Conservation (phyloP, 2,888 invertebrate species). For the Omphaloscelis lunosa region DNA sequence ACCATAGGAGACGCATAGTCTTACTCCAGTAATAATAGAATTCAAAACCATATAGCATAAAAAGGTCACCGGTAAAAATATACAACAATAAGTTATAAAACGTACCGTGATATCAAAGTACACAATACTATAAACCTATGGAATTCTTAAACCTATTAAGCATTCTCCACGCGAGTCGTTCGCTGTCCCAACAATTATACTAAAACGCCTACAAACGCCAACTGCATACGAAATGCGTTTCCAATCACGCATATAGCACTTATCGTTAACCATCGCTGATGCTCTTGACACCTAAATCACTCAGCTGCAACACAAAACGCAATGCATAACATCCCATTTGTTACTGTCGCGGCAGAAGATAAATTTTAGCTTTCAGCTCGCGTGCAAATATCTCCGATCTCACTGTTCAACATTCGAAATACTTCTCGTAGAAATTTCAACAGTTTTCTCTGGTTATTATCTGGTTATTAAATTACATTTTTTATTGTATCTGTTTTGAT, state of each 20-base stretch:
- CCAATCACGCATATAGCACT: slow-evolving; percentile 40
- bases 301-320: slow-evolving; percentile 53
- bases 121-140: slow-evolving; percentile 54
- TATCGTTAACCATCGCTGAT: slow-evolving; percentile 57
- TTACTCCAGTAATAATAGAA: slow-evolving; percentile 15
- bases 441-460: slow-evolving; percentile 54
- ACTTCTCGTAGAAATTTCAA: slow-evolving; percentile 61
- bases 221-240: slow-evolving; percentile 61
- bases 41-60: slow-evolving; percentile 20
- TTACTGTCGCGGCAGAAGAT: slow-evolving; percentile 48
- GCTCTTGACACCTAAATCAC: slow-evolving; percentile 49
- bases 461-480: slow-evolving; percentile 57
- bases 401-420: slow-evolving; percentile 64
- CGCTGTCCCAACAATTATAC: slow-evolving; percentile 75
- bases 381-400: slow-evolving; percentile 80
- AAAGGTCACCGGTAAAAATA: slow-evolving; percentile 46
- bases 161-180: slow-evolving; percentile 66
- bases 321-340: slow-evolving; percentile 53
- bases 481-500: slow-evolving; percentile 23
- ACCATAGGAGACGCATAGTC: not conserved
- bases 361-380: slow-evolving; percentile 71
- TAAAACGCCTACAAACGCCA: slow-evolving; percentile 68
- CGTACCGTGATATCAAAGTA: slow-evolving; percentile 58
- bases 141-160: slow-evolving; percentile 66
- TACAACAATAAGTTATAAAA: slow-evolving; percentile 60